A percentile compares a stretch with the other conserved stretches of the same genome.
These are phyloP conservation scores for Cantharis rustica DNA, from an alignment of 2,888 invertebrate species.

Conservation along the genomic window DNA sequence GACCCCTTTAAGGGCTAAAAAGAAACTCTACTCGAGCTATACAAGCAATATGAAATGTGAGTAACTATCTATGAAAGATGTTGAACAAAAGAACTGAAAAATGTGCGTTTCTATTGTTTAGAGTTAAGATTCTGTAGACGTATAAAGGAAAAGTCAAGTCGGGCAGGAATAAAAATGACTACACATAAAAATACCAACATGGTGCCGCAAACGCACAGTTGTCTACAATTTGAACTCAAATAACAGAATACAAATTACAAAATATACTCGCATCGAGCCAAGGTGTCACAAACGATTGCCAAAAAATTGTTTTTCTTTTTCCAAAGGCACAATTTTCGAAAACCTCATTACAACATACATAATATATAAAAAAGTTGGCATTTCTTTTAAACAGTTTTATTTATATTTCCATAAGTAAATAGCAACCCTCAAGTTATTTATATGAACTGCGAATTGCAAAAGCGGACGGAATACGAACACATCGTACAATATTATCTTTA, in stretches of 20 bases:
- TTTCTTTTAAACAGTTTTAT: background rate
- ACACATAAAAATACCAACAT: constrained; percentile 44
- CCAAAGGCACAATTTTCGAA: background rate
- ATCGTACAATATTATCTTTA: background rate
- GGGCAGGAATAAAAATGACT: constrained; percentile 45
- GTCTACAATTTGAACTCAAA: constrained; percentile 35
- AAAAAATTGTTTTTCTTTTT: background rate
- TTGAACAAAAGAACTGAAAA: constrained; percentile 38
- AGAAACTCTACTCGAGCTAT: background rate
- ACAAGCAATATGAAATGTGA: constrained; percentile 8
- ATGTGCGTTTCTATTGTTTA: constrained; percentile 46
- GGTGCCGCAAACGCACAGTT: constrained; percentile 39
- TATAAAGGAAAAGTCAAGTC: constrained; percentile 39
- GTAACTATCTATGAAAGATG: background rate
- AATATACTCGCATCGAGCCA: constrained; percentile 37
- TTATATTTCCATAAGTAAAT: background rate
- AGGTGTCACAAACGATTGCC: constrained; percentile 23
- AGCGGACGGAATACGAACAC: constrained; percentile 3
- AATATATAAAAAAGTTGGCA: background rate
- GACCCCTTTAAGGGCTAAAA: background rate
- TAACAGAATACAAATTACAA: constrained; percentile 42
- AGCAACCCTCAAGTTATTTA: background rate
- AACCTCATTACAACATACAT: background rate
- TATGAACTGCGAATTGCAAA: background rate
- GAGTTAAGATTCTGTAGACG: constrained; percentile 43